These are phyloP conservation scores for Pollenia griseotomentosa DNA, from an alignment of 2,888 invertebrate species.

Conservation along the genomic window DNA sequence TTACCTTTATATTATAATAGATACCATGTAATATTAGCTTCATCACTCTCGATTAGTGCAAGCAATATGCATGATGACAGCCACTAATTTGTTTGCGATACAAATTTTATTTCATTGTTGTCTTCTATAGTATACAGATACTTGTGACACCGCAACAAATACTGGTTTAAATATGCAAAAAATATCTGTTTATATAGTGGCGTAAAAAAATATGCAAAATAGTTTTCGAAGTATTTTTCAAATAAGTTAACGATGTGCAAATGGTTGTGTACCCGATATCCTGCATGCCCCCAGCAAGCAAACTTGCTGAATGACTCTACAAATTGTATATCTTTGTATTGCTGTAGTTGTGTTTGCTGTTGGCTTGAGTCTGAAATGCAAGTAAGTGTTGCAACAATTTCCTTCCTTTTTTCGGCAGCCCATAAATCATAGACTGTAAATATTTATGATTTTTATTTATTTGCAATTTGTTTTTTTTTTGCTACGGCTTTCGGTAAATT, in stretches of 20 bases:
- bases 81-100: background rate
- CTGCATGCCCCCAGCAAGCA: background rate
- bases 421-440: constrained; percentile 82
- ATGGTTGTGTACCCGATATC: background rate
- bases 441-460: constrained; percentile 78
- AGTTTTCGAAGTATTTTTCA: background rate
- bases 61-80: background rate
- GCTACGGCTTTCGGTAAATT: constrained; percentile 36
- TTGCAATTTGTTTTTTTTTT: constrained; percentile 76
- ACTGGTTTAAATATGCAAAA: constrained; percentile 7
- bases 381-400: constrained; percentile 53
- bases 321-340: constrained; percentile 21
- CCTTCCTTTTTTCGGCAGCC: constrained; percentile 66
- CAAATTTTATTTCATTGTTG: constrained; percentile 6
- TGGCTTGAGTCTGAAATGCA: constrained; percentile 4
- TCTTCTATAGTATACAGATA: background rate
- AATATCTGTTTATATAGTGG: constrained; percentile 12
- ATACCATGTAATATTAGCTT: no score
- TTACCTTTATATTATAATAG: no score
- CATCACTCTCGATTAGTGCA: background rate
- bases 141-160: background rate
- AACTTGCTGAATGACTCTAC: background rate
- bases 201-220: constrained; percentile 15
- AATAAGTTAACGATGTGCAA: constrained; percentile 10
- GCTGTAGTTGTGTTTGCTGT: background rate